phyloP scores from a whole-genome alignment of 1,140 invertebrate genomes.

The Lordiphosa collinella region DNA sequence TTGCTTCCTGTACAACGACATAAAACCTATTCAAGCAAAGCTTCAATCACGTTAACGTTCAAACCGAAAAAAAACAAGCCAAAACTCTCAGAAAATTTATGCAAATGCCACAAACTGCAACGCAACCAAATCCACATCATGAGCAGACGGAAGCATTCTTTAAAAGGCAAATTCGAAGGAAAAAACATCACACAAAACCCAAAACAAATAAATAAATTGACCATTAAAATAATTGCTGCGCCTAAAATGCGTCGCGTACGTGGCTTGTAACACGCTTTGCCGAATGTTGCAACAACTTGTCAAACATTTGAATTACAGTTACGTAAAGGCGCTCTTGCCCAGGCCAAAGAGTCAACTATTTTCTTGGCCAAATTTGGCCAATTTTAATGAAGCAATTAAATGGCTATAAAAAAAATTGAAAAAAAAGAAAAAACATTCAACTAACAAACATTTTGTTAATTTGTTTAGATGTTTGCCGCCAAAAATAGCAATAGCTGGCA shows the following conservation, averaged over 20 bases:
- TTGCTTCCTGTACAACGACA: constrained; percentile 33
- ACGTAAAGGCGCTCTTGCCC: constrained; percentile 48
- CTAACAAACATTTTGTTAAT: constrained; percentile 3
- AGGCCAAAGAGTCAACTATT: constrained; percentile 39
- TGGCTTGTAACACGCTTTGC: constrained; percentile 72
- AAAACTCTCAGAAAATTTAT: constrained; percentile 39
- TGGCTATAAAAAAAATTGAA: constrained; percentile 47
- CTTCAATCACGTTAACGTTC: constrained; percentile 63
- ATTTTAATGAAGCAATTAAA: constrained; percentile 79
- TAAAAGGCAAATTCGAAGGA: constrained; percentile 61
- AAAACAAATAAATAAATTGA: constrained; percentile 78
- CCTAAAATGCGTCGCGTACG: constrained; percentile 71
- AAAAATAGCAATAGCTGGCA: constrained; percentile 2
- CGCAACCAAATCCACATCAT: constrained; percentile 6
- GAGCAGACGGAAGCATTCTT: constrained; percentile 48
- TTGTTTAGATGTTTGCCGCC: constrained; percentile 15
- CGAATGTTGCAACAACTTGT: constrained; percentile 77
- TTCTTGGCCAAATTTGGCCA: constrained; percentile 71
- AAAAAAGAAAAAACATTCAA: constrained; percentile 21
- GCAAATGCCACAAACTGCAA: constrained; percentile 44
- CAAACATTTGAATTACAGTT: constrained; percentile 78
- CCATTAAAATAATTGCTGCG: constrained; percentile 79
- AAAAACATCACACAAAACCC: constrained; percentile 21
- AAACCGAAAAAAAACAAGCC: constrained; percentile 16
- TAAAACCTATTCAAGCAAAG: constrained; percentile 49